A percentile compares a stretch with the other conserved stretches of the same genome.
These are phyloP conservation scores for Dasysyrphus albostriatus DNA, from an alignment of 2,888 invertebrate species.

Conservation along the genomic window DNA sequence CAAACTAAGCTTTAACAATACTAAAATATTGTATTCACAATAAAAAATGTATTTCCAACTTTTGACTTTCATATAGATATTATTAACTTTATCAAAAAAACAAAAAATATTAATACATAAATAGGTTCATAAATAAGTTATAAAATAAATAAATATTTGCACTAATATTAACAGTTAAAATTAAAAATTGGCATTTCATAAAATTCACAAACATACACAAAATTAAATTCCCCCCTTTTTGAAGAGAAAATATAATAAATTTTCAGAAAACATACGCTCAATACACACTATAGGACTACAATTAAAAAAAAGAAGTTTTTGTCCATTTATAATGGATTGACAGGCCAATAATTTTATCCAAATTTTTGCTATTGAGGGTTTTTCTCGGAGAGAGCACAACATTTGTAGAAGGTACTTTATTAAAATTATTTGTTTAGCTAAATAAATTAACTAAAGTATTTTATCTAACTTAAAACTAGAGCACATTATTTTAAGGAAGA, in stretches of 20 bases:
- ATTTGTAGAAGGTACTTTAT: neutral
- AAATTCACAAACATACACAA: slow-evolving; percentile 47
- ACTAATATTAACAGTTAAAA: slow-evolving; percentile 71
- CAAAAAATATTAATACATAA: slow-evolving; percentile 45
- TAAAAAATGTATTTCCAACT: slow-evolving; percentile 43
- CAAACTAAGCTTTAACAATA: slow-evolving; percentile 45
- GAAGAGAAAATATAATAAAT: neutral
- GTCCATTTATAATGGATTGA: slow-evolving; percentile 55
- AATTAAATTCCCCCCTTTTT: neutral
- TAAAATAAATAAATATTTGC: slow-evolving; percentile 72
- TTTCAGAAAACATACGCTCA: slow-evolving; percentile 26
- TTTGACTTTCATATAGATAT: slow-evolving; percentile 19
- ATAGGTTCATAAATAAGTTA: slow-evolving; percentile 70
- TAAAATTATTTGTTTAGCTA: slow-evolving; percentile 25
- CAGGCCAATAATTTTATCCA: slow-evolving; percentile 36
- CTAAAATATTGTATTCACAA: slow-evolving; percentile 35
- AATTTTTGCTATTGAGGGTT: neutral
- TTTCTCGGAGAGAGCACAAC: slow-evolving; percentile 62
- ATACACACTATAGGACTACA: slow-evolving; percentile 25
- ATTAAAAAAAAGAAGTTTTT: slow-evolving; percentile 34
- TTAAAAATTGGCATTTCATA: slow-evolving; percentile 69
- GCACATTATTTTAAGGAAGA: slow-evolving; percentile 57
- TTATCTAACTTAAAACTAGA: slow-evolving; percentile 57
- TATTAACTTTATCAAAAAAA: slow-evolving; percentile 26
- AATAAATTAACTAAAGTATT: slow-evolving; percentile 61